Evolutionary conservation across 2,113 vertebrate species (phyloP).

Genomic region (Pyxicephalus adspersus): DNA sequence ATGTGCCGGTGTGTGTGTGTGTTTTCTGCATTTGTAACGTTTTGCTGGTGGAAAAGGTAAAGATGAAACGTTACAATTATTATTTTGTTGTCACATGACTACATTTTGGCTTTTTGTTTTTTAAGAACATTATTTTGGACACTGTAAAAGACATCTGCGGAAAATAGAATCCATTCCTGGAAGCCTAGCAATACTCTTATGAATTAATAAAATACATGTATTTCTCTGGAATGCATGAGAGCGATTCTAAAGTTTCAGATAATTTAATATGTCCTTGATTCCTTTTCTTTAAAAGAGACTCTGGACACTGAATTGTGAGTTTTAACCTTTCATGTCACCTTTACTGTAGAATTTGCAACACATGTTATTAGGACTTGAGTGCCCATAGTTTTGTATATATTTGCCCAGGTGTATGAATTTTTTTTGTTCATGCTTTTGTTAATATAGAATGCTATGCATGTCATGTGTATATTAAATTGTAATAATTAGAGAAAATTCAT

Average conservation of each 20-base stretch:
- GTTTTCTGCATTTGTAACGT: not conserved
- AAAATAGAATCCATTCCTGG: conserved; percentile 75
- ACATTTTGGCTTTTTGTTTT: conserved; percentile 10
- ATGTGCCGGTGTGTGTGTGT: not conserved
- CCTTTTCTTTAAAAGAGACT: conserved; percentile 66
- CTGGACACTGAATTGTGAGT: not conserved
- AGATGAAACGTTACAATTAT: conserved; percentile 29
- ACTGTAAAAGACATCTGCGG: conserved; percentile 27
- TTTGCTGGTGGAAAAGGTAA: not conserved
- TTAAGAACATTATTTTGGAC: conserved; percentile 20
- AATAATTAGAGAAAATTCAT: too few relatives aligned
- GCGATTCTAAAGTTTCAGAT: conserved; percentile 81
- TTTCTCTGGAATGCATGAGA: conserved; percentile 74
- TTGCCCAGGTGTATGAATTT: conserved; percentile 10
- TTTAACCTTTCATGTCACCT: not conserved
- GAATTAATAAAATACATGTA: conserved; percentile 83
- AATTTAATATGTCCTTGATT: conserved; percentile 80
- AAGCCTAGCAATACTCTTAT: conserved; percentile 78
- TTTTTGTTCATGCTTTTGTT: not conserved
- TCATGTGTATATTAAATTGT: too few relatives aligned
- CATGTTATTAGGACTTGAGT: not conserved
- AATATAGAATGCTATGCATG: too few relatives aligned
- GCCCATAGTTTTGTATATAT: not conserved
- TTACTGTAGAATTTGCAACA: not conserved
- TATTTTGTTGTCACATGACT: conserved; percentile 25